Base-by-base conservation (phyloP, 2,113 vertebrate species). In the Datnioides undecimradiatus region DNA sequence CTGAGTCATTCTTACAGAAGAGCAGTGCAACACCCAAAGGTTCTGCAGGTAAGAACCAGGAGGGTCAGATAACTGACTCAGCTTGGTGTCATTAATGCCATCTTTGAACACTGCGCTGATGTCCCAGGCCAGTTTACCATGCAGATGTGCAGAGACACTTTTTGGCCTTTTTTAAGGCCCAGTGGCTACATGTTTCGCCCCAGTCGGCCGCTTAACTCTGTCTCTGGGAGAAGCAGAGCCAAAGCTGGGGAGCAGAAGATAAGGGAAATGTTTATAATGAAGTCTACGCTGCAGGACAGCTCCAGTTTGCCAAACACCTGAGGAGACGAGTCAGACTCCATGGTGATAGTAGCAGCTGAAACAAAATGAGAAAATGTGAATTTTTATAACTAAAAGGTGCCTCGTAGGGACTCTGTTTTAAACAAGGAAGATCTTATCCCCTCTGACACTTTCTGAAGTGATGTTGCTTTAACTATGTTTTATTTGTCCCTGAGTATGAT, bases 201-300 rank as follows among this genome's bases (percentile, higher is more conserved):
- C 17, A 21, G 21, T 34, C 4, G 4, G 29, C 46, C 43, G 29
- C 57, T 65, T 27, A 6, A 29, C 40, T 51, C 52, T 1, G 17
- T 52, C 59, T 70, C 27, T 16, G 12, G 51, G 19, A 58, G 33
- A 14, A 54, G 58, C 46, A 43, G 27, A 68, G 79, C n/a, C 8
- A 48, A 67, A 64, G 78, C 78, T 73, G 78, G 11, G 2, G 8
- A 58, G 68, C 19, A 36, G 23, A 59, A 55, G 79, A 73, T 74
- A 82, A 74, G 43, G 25, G 21, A 16, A 45, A 19, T 46, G 46
- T 72, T 52, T 57, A 27, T n/a, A 57, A 27, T 23, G n/a, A 16
- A 36, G 43, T 73, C 45, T 17, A 40, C 36, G 41, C 36, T 38
- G 49, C 34, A 43, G 79, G 58, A 57, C 29, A 31, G 65, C 68